Base-by-base conservation (phyloP, 2,888 invertebrate species). In the Chirona hameri region DNA sequence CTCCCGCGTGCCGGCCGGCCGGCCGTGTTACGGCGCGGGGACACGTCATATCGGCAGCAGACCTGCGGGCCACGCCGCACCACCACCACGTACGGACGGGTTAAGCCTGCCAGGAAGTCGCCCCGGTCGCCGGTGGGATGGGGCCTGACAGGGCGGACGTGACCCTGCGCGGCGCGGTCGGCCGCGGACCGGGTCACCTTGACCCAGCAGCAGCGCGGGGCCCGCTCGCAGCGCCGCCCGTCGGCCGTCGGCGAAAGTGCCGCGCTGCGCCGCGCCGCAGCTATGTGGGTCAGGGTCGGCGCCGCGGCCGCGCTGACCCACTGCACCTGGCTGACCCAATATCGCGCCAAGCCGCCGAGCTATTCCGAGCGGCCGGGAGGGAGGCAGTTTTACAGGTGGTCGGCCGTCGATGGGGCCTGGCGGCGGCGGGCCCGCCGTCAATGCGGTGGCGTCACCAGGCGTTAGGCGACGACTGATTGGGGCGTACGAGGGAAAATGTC, bases 241-340 rank as follows among this genome's bases (percentile, higher is more conserved):
- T 10, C 72, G 65, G 65, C 65, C 52, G 52, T 7, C 52, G 10
- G 52, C 52, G 52, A 52, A 52, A 52, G 52, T 52, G 52, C 12
- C 52, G 52, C 52, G 48, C 48, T 7, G 48, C 48, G 52, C 15
- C 52, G 12, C 52, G 52, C 15, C 52, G 52, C 52, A 18, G 52
- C 52, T 52, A 76, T 39, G 39, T 46, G 46, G 76, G 76, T 76
- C 76, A 76, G 39, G 76, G 76, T 21, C 31, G 76, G 18, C 76
- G 21, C 76, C 39, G 76, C 24, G 14, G 76, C 27, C 76, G 31
- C 46, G 76, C 46, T 27, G 76, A 76, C 76, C 76, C 46, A 76
- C 76, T 76, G 76, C 39, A 76, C 76, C 39, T 24, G 72, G 76
- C 76, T 76, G 76, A 76, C 76, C 76, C 39, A 76, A 18, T 76